Base-by-base conservation (phyloP, 2,888 invertebrate genomes). In the Cremastinae sp. region DNA sequence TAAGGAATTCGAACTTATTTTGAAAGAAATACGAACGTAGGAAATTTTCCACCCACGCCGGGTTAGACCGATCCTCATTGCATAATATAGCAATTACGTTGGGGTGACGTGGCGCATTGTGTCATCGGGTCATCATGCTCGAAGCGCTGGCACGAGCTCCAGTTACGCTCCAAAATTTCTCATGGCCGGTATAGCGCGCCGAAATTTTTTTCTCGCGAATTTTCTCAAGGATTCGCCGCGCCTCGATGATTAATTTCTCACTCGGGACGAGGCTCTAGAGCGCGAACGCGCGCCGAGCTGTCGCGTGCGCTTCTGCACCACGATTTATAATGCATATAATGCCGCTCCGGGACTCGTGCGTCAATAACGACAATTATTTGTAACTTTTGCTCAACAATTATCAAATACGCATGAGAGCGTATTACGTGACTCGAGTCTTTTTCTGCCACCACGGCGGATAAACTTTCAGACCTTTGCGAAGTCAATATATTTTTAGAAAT, bases 221-320 rank as follows among this genome's bases (percentile, higher is more conserved):
- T 47, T 51, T 43, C 69, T 70, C 82, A 83, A 84, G 84, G 81
- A 82, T 81, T 69, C 54, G 78, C 79, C 78, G 76, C 83, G 77
- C 82, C 83, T 80, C 69, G 73, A 45, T 69, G 16, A 47, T 34
- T 45, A 43, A 9, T 22, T 28, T 5, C 20, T 1, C 28, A 7
- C 1, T 51, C 18, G 7, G 14, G 20, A n/a, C 12, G 22, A 28
- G 28, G 28, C 12, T 34, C 58, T 10, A 8, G 14, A 28, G 18
- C 10, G 14, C 20, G 59, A 62, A 49, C 18, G 47, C 14, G 22
- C 9, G 47, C 47, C 45, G 45, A 45, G 9, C 64, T 20, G 4
- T 12, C 22, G 10, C 14, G 51, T 51, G 22, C 22, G 22, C n/a
- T 22, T 51, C 22, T 22, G 5, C 4, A 51, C 12, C n/a, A 51